Base-by-base conservation (phyloP, 1,140 invertebrate species). In the Bradysia coprophila region DNA sequence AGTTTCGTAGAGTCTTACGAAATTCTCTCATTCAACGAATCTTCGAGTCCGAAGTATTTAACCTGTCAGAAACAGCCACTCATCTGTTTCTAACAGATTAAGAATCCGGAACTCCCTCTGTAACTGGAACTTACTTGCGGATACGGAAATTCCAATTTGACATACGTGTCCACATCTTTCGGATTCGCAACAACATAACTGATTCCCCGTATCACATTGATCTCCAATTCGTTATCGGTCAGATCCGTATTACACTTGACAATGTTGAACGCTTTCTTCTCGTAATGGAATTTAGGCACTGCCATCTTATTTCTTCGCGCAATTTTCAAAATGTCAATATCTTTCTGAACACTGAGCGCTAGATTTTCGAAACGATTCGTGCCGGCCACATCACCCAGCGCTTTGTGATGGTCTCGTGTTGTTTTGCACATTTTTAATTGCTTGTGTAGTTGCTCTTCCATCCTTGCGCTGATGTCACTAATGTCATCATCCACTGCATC, bases 221-320 rank as follows among this genome's bases (percentile, higher is more conserved):
- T 65, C 67, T 96, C 87, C 43, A 95, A 64, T 49, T 95, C 91
- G 58, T 82, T 83, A 55, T 92, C 89, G 36, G 75, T 81, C 43
- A 98, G 66, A 57, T 98, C 93, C 36, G 89, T 88, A 59, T 87
- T 89, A 61, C 86, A 91, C 72, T 91, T 82, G 15, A 95, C 82
- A 50, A 94, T 79, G 1, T 87, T 76, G 59, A 94, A 93, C 45
- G 79, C 77, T 45, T 80, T 77, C 9, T 70, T 82, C 65, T 96
- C 92, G 57, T 95, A 96, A 61, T 94, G 92, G 67, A 93, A 95
- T 52, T 79, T 81, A 0, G 93, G 92, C 13, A 91, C 43, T 38
- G 51, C 23, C 23, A 48, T 46, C 39, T 56, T 55, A 44, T 59
- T 81, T 20, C 75, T 73, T 59, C 67, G 72, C 15, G 77, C 74